A percentile compares a stretch with the other conserved stretches of the same genome.
Conservation (phyloP, 2,888 invertebrate species). For the Geophilus truncorum region DNA sequence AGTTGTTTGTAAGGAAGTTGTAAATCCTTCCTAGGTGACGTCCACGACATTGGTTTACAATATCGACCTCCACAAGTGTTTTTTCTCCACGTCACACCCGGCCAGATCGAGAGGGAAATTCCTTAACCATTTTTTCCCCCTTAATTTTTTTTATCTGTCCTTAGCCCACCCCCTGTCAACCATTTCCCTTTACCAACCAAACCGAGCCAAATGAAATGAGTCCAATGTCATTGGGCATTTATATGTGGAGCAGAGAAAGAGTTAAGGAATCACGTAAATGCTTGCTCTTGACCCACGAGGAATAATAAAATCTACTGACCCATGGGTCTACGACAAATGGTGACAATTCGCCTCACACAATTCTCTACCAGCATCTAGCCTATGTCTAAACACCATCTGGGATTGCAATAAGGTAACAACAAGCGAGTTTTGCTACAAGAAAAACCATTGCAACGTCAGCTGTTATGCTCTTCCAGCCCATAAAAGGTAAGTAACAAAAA, state of each 20-base stretch:
- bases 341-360: slow-evolving; percentile 13
- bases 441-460: neutral
- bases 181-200: neutral
- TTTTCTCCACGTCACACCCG: neutral
- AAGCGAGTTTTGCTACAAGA: neutral
- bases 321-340: neutral
- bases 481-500: slow-evolving; percentile 4
- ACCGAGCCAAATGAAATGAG: neutral
- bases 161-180: neutral
- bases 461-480: neutral
- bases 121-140: neutral
- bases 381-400: slow-evolving; percentile 16
- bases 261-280: neutral
- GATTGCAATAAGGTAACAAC: slow-evolving; percentile 18
- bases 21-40: slow-evolving; percentile 18
- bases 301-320: slow-evolving; percentile 21
- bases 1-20: neutral
- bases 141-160: neutral
- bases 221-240: slow-evolving; percentile 5
- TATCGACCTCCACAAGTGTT: slow-evolving; percentile 1
- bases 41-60: slow-evolving; percentile 3
- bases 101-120: neutral
- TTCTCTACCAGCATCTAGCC: neutral
- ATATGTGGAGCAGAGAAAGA: neutral
- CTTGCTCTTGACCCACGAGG: neutral